Base-by-base conservation (phyloP, 2,888 invertebrate genomes). In the Amphipoea lucens region DNA sequence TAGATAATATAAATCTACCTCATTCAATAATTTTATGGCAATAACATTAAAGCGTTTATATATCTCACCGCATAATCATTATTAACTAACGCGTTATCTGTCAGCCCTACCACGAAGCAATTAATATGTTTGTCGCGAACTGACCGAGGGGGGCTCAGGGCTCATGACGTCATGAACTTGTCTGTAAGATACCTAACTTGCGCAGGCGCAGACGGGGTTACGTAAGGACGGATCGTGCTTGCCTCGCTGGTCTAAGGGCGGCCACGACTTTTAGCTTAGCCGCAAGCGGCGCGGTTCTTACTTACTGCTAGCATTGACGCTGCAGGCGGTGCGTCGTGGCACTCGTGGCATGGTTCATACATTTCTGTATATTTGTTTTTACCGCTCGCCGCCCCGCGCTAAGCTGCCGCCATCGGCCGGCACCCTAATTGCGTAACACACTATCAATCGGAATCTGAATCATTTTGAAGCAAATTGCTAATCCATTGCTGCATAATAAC, bases 131-230 rank as follows among this genome's bases (percentile, higher is more conserved):
- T 5, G 81, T 74, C 74, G 76, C 81, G 83, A 66, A 12, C 29
- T 68, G 77, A 71, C 60, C 84, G 78, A 85, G 80, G 82, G 74
- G 83, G 83, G 48, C 84, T 74, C 82, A 86, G 87, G 85, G 76
- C 83, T 74, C 74, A 67, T 82, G 87, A 82, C 79, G 82, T 86
- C 89, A 82, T 88, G 88, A 90, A 87, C 88, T 87, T 89, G 82
- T 74, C 70, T 45, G 70, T 78, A 73, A 84, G 83, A 85, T 80
- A n/a, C 11, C 11, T 57, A 74, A 71, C 78, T 73, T 57, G 67
- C 68, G 42, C 36, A 17, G 36, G 40, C 57, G 66, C 74, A 42
- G 74, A 1, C 40, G 40, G 12, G 66, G 71, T 87, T 87, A 88
- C 79, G 82, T 85, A 82, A 89, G 76, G 83, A 81, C 86, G 14